Conservation (phyloP, 2,113 vertebrate genomes). For the Toxotes chatareus region DNA sequence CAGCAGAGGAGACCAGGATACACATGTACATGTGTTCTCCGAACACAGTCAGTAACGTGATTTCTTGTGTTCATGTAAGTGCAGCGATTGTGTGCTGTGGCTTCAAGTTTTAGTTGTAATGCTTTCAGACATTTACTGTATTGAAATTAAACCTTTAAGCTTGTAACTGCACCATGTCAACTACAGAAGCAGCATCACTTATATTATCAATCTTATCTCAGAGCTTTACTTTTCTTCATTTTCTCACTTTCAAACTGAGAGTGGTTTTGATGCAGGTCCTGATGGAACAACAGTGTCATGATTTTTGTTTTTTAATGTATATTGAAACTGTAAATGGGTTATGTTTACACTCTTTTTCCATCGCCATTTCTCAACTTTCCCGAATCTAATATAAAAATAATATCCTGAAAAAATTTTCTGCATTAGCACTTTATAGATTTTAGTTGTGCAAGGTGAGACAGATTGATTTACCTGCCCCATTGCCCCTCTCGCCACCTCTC, state of each 20-base stretch:
- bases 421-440: slow-evolving; percentile 66
- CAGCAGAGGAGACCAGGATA: neutral
- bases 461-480: slow-evolving; percentile 61
- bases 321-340: slow-evolving; percentile 29
- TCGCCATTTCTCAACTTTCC: slow-evolving; percentile 28
- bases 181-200: slow-evolving; percentile 1
- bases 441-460: slow-evolving; percentile 43
- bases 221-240: neutral
- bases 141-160: neutral
- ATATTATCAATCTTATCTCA: neutral
- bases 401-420: slow-evolving; percentile 30
- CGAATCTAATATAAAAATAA: slow-evolving; percentile 39
- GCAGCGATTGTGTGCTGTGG: too few relatives aligned
- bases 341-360: slow-evolving; percentile 8
- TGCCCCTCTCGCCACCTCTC: slow-evolving; percentile 21
- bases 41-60: neutral
- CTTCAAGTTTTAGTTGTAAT: neutral
- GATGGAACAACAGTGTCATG: slow-evolving; percentile 15
- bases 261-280: neutral
- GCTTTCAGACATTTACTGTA: neutral
- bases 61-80: too few relatives aligned
- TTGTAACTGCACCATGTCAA: neutral
- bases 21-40: too few relatives aligned
- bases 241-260: slow-evolving; percentile 5
- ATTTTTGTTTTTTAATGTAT: slow-evolving; percentile 19